These are phyloP conservation scores for Caenorhabditis wallacei DNA, from an alignment of 2,888 invertebrate genomes.

Conservation along the genomic window DNA sequence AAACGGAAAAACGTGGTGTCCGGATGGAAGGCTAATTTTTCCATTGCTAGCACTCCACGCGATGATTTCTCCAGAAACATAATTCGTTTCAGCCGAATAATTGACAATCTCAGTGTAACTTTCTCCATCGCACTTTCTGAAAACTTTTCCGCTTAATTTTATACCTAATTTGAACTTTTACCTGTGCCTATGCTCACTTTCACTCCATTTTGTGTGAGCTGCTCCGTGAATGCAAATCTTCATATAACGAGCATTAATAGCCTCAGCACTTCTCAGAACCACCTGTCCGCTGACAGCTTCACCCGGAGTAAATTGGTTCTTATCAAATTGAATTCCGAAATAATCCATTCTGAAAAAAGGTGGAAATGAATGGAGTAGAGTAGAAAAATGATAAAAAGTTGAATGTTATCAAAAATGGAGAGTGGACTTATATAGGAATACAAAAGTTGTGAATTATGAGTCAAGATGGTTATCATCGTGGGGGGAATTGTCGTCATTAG, in stretches of 20 bases:
- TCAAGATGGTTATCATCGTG: not conserved
- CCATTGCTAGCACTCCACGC: conserved; percentile 13
- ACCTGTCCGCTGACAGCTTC: conserved; percentile 18
- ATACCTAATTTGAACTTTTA: too few relatives aligned
- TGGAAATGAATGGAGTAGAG: not conserved
- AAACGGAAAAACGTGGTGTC: conserved; percentile 34
- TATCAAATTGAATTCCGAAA: conserved; percentile 8
- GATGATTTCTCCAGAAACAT: conserved; percentile 12
- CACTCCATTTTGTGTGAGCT: conserved; percentile 41
- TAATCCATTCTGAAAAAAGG: conserved; percentile 1
- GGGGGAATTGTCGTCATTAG: conserved; percentile 10
- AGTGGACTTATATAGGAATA: not conserved
- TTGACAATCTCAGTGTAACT: conserved; percentile 8
- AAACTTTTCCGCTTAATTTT: not conserved
- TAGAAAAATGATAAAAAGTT: not conserved
- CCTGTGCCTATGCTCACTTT: too few relatives aligned
- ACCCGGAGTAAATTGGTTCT: conserved; percentile 6
- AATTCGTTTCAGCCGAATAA: conserved; percentile 11
- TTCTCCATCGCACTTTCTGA: conserved; percentile 25
- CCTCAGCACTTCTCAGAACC: not conserved
- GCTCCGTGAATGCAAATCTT: conserved; percentile 38
- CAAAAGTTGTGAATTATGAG: not conserved
- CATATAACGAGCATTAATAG: conserved; percentile 11
- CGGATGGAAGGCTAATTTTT: conserved; percentile 3
- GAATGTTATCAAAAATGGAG: not conserved